Base-by-base conservation (phyloP, 2,797 vertebrate genomes). In the Parauchenoglanis ngamensis region DNA sequence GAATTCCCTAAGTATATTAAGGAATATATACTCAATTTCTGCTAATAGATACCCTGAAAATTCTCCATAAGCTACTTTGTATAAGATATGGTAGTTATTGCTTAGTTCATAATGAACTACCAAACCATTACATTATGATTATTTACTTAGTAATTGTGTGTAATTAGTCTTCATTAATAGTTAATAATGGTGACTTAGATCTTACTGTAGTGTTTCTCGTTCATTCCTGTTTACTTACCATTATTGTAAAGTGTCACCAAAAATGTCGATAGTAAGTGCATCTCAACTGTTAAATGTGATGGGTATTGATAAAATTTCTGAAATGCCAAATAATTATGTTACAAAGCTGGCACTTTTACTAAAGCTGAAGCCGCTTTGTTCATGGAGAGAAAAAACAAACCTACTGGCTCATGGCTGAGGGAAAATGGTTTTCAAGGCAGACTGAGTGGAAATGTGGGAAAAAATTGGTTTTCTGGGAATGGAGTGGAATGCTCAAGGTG, bases 401-500 rank as follows among this genome's bases (percentile, higher is more conserved):
- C 15, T 23, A 85, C 57, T 31, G 31, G 4, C 70, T 85, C 76
- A 65, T 85, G 31, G 0, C 31, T 46, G 25, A 70, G 7, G 7
- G 21, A 46, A 31, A 56, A 56, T 13, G n/a, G 1, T 19, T 78
- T 52, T 52, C 13, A 52, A 77, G 13, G 46, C 46, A 28, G 75
- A 17, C 5, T 49, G 25, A 49, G 10, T 25, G 44, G 13, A 75
- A 49, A 46, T 21, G 7, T 7, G 15, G 10, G 3, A n/a, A 17
- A 44, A 75, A 76, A 86, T 59, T 49, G 12, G 0, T 65, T 76
- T 56, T 83, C n/a, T 40, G 23, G 54, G 4, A 49, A 49, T 49
- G 46, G 46, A 49, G 49, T 65, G 67, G 10, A 82, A 87, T 44
- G 52, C n/a, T 86, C 54, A 76, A 76, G 4, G 54, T 75, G 75